phyloP scores from a whole-genome alignment of 2,888 invertebrate species.

The Nymphalis polychloros region DNA sequence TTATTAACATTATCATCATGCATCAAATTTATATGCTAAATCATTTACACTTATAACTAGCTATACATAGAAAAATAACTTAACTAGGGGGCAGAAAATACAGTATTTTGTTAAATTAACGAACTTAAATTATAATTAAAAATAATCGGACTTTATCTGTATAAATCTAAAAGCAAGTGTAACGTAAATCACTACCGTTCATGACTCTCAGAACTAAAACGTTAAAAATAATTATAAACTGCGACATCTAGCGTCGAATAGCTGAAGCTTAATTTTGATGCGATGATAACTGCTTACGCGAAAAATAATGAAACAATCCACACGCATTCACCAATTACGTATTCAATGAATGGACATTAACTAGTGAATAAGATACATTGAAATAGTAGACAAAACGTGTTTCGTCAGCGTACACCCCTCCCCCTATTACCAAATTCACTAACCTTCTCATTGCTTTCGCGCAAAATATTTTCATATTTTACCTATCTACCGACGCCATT shows the following conservation, averaged over 20 bases:
- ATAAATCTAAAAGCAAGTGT: conserved; percentile 74
- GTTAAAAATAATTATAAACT: conserved; percentile 50
- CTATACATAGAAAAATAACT: conserved; percentile 82
- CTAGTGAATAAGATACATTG: conserved; percentile 67
- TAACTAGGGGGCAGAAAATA: conserved; percentile 80
- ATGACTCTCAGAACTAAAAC: conserved; percentile 71
- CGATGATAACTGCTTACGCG: conserved; percentile 28
- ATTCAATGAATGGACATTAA: conserved; percentile 64
- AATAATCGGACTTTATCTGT: conserved; percentile 74
- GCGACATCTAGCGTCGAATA: conserved; percentile 53
- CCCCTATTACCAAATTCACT: conserved; percentile 73
- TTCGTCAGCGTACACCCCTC: conserved; percentile 51
- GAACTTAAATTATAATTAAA: conserved; percentile 71
- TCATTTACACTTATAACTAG: conserved; percentile 82
- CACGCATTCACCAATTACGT: conserved; percentile 60
- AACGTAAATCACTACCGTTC: conserved; percentile 69
- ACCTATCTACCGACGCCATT: conserved; percentile 60
- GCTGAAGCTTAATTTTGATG: conserved; percentile 42
- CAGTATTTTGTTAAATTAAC: conserved; percentile 79
- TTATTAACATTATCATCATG: conserved; percentile 82
- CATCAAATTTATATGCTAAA: conserved; percentile 81
- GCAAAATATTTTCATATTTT: conserved; percentile 60
- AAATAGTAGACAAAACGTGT: conserved; percentile 58
- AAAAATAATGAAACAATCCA: conserved; percentile 49
- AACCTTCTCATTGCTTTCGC: conserved; percentile 76